Conservation (phyloP, 2,113 vertebrate species). For the Nothobranchius kuhntae region DNA sequence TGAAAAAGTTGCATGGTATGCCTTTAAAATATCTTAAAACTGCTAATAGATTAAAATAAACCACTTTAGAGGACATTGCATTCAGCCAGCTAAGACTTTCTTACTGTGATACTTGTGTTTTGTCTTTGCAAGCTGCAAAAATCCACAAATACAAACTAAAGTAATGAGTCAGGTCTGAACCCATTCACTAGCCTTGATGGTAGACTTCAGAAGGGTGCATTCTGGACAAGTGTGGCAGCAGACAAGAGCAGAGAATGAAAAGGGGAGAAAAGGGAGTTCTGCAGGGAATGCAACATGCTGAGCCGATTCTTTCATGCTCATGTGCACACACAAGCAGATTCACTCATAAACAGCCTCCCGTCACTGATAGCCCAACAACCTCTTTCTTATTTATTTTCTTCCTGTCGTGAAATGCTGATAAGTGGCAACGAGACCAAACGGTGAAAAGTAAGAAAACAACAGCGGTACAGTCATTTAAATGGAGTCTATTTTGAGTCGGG, state of each 20-base stretch:
- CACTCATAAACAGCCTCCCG: conserved; percentile 44
- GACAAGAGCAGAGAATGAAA: conserved; percentile 35
- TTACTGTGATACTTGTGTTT: neutral
- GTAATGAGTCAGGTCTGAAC: conserved; percentile 20
- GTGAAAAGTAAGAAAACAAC: conserved; percentile 77
- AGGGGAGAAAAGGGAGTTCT: conserved; percentile 8
- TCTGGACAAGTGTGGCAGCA: conserved; percentile 53
- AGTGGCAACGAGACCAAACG: conserved; percentile 75
- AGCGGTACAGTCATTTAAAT: conserved; percentile 80
- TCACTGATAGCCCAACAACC: conserved; percentile 61
- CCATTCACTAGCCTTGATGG: conserved; percentile 33
- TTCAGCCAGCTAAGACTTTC: no score
- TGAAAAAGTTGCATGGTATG: no score
- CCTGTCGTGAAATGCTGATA: conserved; percentile 70
- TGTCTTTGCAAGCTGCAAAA: conserved; percentile 8
- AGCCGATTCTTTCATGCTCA: conserved; percentile 48
- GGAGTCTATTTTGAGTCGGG: conserved; percentile 82
- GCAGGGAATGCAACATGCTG: conserved; percentile 45
- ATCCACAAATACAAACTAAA: conserved; percentile 18
- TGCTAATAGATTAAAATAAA: no score
- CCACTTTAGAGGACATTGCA: no score
- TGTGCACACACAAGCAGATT: conserved; percentile 45
- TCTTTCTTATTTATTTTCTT: conserved; percentile 68
- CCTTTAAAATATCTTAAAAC: no score
- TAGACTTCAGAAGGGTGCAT: conserved; percentile 47